Evolutionary conservation across 2,888 invertebrate species (phyloP).

Genomic region (Hemistola chrysoprasaria): DNA sequence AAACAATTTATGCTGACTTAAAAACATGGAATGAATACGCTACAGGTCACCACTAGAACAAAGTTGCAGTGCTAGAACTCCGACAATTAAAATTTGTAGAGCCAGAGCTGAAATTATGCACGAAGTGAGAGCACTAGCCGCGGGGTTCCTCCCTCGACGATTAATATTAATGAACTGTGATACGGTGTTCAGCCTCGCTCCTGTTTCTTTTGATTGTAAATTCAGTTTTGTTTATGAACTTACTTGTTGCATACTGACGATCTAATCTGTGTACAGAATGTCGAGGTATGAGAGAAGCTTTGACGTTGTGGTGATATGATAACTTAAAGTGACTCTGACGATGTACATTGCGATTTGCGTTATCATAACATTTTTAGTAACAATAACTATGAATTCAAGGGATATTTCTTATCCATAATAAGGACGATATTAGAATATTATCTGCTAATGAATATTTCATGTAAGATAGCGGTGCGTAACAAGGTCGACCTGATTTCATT

Average conservation of each 20-base stretch:
- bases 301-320: neutral
- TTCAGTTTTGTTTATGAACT: slow-evolving; percentile 51
- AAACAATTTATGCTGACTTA: slow-evolving; percentile 35
- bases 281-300: neutral
- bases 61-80: slow-evolving; percentile 56
- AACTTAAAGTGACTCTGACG: too few relatives aligned
- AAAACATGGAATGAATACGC: too few relatives aligned
- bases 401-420: too few relatives aligned
- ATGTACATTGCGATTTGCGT: too few relatives aligned
- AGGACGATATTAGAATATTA: too few relatives aligned
- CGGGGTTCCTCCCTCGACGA: slow-evolving; percentile 54
- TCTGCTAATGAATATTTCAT: too few relatives aligned
- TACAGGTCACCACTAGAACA: slow-evolving; percentile 43
- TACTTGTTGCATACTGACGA: slow-evolving; percentile 63
- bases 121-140: slow-evolving; percentile 65
- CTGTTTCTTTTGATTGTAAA: slow-evolving; percentile 74
- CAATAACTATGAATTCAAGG: too few relatives aligned
- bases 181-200: slow-evolving; percentile 57
- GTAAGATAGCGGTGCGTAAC: too few relatives aligned
- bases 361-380: too few relatives aligned
- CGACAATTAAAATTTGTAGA: slow-evolving; percentile 72
- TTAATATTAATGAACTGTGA: slow-evolving; percentile 79
- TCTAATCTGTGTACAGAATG: slow-evolving; percentile 22
- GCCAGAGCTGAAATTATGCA: slow-evolving; percentile 69
- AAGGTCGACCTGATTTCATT: too few relatives aligned